Conservation (phyloP, 2,797 vertebrate species). For the Lerista edwardsae region DNA sequence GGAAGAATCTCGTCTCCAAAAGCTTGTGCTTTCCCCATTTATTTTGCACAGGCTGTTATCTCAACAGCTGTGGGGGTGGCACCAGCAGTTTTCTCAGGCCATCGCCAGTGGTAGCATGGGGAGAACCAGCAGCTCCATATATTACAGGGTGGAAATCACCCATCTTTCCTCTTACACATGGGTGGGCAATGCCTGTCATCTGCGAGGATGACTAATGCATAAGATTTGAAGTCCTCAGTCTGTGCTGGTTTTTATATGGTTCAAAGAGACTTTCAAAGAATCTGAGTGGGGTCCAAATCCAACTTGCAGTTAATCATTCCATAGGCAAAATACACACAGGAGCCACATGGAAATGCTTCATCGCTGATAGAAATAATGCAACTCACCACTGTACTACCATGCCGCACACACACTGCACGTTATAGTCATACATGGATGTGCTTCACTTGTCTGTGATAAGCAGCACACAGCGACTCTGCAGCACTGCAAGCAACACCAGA, state of each 20-base stretch:
- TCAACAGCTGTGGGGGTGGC: neutral
- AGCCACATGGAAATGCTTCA: neutral
- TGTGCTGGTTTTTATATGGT: neutral
- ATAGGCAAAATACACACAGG: neutral
- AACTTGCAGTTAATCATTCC: neutral
- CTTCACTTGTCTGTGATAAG: too few relatives aligned
- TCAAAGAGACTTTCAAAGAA: neutral
- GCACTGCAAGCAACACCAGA: too few relatives aligned
- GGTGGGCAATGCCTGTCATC: neutral
- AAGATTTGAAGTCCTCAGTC: conserved; percentile 1
- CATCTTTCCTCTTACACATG: neutral
- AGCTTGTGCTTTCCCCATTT: neutral
- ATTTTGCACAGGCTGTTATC: neutral
- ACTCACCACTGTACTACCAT: too few relatives aligned
- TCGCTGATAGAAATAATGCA: neutral
- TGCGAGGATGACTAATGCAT: neutral
- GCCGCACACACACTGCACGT: too few relatives aligned
- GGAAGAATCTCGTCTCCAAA: neutral
- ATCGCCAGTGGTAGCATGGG: neutral
- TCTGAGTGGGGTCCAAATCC: neutral
- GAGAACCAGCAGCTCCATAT: neutral
- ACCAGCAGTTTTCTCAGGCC: neutral
- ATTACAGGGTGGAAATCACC: neutral
- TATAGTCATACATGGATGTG: too few relatives aligned
- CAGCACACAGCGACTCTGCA: too few relatives aligned